Evolutionary conservation across 2,888 invertebrate species (phyloP).

Genomic region (Erpobdella octoculata): DNA sequence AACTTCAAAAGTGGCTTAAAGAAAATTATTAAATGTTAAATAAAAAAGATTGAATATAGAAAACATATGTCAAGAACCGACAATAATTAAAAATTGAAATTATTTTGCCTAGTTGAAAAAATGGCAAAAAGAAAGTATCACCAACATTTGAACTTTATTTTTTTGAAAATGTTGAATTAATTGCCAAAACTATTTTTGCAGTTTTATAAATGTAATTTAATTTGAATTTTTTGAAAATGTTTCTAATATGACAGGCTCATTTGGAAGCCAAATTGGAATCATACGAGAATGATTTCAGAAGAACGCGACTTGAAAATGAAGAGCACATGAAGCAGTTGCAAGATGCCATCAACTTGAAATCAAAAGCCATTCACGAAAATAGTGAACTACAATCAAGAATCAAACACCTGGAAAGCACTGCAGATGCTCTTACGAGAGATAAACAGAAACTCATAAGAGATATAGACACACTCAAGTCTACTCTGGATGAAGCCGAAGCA

Average conservation of each 20-base stretch:
- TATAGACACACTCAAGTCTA: conserved; percentile 3
- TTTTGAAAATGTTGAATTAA: too few species aligned
- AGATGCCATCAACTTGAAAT: background rate
- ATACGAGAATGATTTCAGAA: background rate
- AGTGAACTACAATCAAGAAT: background rate
- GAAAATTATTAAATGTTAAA: too few species aligned
- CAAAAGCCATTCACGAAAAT: conserved; percentile 9
- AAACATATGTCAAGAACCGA: too few species aligned
- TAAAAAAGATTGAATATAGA: too few species aligned
- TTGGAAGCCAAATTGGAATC: conserved; percentile 10
- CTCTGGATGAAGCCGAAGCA: conserved; percentile 19
- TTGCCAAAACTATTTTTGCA: too few species aligned
- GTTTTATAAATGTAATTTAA: too few species aligned
- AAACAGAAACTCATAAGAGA: conserved; percentile 6
- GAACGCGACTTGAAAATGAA: background rate
- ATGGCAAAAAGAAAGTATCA: too few species aligned
- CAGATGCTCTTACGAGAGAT: conserved; percentile 8
- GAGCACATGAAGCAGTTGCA: background rate
- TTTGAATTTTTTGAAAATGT: too few species aligned
- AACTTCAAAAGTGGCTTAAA: too few species aligned
- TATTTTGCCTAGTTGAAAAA: too few species aligned
- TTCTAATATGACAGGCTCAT: background rate
- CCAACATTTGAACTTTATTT: too few species aligned
- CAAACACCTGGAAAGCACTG: conserved; percentile 8
- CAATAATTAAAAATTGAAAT: too few species aligned